Evolutionary conservation across 2,888 invertebrate species (phyloP).

Genomic region (Orthosia cruda): DNA sequence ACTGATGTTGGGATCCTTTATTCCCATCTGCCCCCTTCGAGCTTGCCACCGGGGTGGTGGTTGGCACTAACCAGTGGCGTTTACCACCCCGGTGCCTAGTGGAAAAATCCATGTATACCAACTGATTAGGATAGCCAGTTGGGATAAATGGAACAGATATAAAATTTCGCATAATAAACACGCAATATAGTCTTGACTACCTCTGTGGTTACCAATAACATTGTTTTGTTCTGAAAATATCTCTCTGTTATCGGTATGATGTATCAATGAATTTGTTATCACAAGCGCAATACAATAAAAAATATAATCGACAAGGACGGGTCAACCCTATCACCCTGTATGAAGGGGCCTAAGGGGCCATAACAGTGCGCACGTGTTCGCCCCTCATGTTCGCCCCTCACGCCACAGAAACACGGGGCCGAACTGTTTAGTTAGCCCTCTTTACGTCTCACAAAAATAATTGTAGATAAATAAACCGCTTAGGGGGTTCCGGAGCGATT

Average conservation of each 20-base stretch:
- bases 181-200: too few species aligned
- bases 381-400: conserved; percentile 72
- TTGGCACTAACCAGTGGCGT: too few species aligned
- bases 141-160: too few species aligned
- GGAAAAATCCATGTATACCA: too few species aligned
- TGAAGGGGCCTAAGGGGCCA: conserved; percentile 79
- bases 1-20: too few species aligned
- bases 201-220: background rate
- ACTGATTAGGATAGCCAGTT: too few species aligned
- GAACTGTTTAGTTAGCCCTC: conserved; percentile 80
- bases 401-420: conserved; percentile 58
- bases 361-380: conserved; percentile 88
- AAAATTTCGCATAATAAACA: too few species aligned
- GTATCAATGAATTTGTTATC: conserved; percentile 72
- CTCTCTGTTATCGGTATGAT: conserved; percentile 50
- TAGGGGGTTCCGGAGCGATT: conserved; percentile 68
- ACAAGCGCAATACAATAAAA: conserved; percentile 72
- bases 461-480: conserved; percentile 87
- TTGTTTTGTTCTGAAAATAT: conserved; percentile 31
- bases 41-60: too few species aligned
- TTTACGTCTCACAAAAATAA: conserved; percentile 81
- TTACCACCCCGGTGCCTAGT: too few species aligned
- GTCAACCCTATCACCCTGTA: conserved; percentile 84
- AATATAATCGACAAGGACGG: conserved; percentile 78
- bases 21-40: too few species aligned